Evolutionary conservation across 1,140 invertebrate genomes (phyloP).

Genomic region (Brachionus rotundiformis): DNA sequence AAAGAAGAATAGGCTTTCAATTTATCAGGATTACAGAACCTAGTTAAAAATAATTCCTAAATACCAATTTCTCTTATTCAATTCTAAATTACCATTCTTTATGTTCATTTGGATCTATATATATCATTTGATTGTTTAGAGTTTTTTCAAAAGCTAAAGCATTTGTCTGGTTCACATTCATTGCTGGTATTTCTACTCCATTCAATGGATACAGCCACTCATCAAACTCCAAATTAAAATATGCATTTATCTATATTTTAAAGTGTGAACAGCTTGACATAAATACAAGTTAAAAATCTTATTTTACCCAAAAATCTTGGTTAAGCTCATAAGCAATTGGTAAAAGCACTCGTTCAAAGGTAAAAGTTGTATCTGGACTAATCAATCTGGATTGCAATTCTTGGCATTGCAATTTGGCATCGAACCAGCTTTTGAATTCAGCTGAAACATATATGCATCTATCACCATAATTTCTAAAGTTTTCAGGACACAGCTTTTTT

Average conservation of each 20-base stretch:
- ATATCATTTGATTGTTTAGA: constrained; percentile 5
- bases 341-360: not conserved
- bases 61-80: too few species aligned
- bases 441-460: constrained; percentile 17
- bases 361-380: not conserved
- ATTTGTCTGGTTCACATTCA: not conserved
- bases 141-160: not conserved
- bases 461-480: not conserved
- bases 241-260: constrained; percentile 43
- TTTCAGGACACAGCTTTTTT: constrained; percentile 11
- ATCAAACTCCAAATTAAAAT: constrained; percentile 30
- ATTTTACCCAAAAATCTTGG: constrained; percentile 26
- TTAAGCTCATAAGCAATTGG: constrained; percentile 17
- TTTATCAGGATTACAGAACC: constrained; percentile 14
- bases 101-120: not conserved
- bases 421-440: not conserved
- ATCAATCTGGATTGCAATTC: not conserved
- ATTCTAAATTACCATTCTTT: not conserved
- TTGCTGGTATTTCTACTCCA: not conserved
- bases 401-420: not conserved
- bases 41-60: too few species aligned
- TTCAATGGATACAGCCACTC: constrained; percentile 1
- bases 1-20: not conserved
- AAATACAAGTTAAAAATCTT: too few species aligned
- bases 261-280: too few species aligned